A percentile compares a stretch with the other conserved stretches of the same genome.
phyloP scores from a whole-genome alignment of 2,113 vertebrate genomes.

The Solenodon paradoxus region DNA sequence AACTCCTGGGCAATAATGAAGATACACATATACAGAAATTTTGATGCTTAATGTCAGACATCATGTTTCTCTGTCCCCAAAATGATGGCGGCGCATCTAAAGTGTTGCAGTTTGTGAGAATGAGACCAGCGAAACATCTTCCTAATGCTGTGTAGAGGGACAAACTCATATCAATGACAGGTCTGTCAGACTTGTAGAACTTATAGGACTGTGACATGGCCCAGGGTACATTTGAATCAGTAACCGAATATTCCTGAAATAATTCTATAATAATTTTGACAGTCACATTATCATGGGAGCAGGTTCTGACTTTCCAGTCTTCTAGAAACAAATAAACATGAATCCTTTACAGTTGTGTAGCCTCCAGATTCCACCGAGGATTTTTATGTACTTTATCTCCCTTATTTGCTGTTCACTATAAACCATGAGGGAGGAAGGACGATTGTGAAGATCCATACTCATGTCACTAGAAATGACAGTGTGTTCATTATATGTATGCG shows the following conservation, averaged over 20 bases:
- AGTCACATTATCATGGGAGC: not conserved
- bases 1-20: not conserved
- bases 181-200: not conserved
- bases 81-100: not conserved
- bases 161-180: not conserved
- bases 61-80: not conserved
- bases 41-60: not conserved
- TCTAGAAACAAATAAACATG: not conserved
- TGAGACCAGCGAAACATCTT: not conserved
- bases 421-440: not conserved
- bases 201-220: not conserved
- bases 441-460: not conserved
- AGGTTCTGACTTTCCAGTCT: not conserved
- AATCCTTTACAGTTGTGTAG: not conserved
- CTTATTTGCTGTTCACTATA: not conserved
- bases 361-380: not conserved
- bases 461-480: not conserved
- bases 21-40: not conserved
- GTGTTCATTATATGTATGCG: not conserved
- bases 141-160: not conserved
- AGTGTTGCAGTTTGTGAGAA: not conserved
- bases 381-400: not conserved
- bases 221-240: not conserved
- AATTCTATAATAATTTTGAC: not conserved
- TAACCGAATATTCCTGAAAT: not conserved